phyloP scores from a whole-genome alignment of 1,140 invertebrate genomes.

The Ganaspis sp. region DNA sequence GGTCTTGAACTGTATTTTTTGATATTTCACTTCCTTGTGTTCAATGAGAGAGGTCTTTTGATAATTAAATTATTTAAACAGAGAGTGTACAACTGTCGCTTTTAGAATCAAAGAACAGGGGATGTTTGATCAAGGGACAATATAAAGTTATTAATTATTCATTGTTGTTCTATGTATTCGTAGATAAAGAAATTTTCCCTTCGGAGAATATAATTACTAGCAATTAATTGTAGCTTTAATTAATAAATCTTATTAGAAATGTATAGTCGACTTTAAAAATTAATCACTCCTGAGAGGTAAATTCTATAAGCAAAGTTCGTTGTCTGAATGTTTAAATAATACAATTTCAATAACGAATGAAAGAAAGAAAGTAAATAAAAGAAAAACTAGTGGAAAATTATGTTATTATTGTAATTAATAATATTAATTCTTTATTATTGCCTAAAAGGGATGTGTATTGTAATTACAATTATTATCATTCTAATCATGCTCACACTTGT shows the following conservation, averaged over 20 bases:
- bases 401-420: too few relatives aligned
- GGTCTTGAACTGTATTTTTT: background rate
- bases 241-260: background rate
- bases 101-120: background rate
- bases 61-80: background rate
- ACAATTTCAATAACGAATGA: too few relatives aligned
- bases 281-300: background rate
- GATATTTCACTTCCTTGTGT: too few relatives aligned
- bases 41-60: background rate
- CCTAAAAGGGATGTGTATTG: too few relatives aligned
- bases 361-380: too few relatives aligned
- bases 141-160: background rate
- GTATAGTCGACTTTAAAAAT: background rate
- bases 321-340: background rate
- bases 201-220: background rate
- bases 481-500: too few relatives aligned
- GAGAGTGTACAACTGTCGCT: background rate
- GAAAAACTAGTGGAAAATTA: too few relatives aligned
- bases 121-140: background rate
- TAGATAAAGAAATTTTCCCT: background rate
- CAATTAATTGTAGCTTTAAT: background rate
- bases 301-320: too few relatives aligned
- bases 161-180: background rate
- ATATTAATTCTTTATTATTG: too few relatives aligned
- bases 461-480: too few relatives aligned